phyloP scores from a whole-genome alignment of 2,797 vertebrate genomes.

The Micropoecilia bifurca region DNA sequence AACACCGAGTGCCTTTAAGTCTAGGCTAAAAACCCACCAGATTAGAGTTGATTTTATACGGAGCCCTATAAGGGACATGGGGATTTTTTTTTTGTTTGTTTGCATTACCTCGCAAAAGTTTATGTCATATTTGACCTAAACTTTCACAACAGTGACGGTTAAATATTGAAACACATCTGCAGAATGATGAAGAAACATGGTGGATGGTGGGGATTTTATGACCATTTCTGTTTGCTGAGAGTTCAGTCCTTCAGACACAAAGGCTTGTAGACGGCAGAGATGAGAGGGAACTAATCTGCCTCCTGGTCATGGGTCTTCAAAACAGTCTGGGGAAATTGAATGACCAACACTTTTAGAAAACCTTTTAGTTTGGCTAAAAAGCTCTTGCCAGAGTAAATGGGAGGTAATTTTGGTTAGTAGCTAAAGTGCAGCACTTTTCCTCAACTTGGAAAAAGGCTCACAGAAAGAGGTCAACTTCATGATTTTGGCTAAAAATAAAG shows the following conservation, averaged over 20 bases:
- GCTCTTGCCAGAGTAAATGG: background rate
- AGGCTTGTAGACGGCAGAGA: background rate
- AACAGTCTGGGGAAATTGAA: background rate
- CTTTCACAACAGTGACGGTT: background rate
- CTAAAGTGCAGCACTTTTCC: background rate
- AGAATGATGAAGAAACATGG: background rate
- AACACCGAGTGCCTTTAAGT: no score
- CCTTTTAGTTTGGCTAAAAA: conserved; percentile 1
- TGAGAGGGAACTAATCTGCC: background rate
- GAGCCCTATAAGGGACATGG: no score
- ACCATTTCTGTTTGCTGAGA: background rate
- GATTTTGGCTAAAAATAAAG: background rate
- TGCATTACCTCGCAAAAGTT: no score
- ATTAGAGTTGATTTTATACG: no score
- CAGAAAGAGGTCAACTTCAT: background rate
- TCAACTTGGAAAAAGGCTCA: background rate
- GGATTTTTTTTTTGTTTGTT: no score
- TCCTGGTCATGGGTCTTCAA: background rate
- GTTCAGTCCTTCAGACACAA: background rate
- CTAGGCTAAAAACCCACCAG: no score
- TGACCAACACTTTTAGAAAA: background rate
- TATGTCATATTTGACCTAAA: background rate
- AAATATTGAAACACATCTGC: background rate
- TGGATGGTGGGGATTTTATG: background rate
- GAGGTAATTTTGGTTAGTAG: background rate